Conservation (phyloP, 1,140 invertebrate genomes). For the Drosophila seguyi region DNA sequence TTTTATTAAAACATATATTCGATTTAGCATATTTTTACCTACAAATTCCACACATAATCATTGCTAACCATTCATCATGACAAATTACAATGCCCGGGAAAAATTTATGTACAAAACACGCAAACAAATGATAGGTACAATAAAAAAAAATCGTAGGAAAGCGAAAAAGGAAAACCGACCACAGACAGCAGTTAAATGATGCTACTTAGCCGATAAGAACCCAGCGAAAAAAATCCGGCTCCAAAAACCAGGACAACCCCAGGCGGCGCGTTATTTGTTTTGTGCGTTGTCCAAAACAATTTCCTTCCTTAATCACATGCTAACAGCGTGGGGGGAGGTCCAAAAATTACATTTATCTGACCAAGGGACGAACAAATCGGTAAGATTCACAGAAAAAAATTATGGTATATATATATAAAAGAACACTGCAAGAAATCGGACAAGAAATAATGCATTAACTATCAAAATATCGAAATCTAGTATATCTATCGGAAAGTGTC, state of each 20-base stretch:
- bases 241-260: constrained; percentile 42
- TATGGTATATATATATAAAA: not conserved
- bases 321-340: constrained; percentile 46
- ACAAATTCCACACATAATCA: not conserved
- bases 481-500: not conserved
- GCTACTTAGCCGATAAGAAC: constrained; percentile 73
- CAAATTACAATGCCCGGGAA: constrained; percentile 58
- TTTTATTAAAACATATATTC: not conserved
- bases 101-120: constrained; percentile 7
- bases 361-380: constrained; percentile 66
- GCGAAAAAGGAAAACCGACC: constrained; percentile 37
- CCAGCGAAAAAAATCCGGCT: constrained; percentile 34
- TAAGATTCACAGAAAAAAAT: constrained; percentile 44
- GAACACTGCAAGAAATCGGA: not conserved
- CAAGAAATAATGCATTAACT: not conserved
- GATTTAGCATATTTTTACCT: not conserved
- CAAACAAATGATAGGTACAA: constrained; percentile 37
- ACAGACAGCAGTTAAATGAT: constrained; percentile 78
- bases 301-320: constrained; percentile 85
- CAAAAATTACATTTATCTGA: constrained; percentile 78
- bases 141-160: constrained; percentile 7
- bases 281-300: constrained; percentile 83
- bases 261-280: constrained; percentile 67
- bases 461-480: not conserved
- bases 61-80: constrained; percentile 59